phyloP scores from a whole-genome alignment of 2,888 invertebrate genomes.

The Xylota segnis region DNA sequence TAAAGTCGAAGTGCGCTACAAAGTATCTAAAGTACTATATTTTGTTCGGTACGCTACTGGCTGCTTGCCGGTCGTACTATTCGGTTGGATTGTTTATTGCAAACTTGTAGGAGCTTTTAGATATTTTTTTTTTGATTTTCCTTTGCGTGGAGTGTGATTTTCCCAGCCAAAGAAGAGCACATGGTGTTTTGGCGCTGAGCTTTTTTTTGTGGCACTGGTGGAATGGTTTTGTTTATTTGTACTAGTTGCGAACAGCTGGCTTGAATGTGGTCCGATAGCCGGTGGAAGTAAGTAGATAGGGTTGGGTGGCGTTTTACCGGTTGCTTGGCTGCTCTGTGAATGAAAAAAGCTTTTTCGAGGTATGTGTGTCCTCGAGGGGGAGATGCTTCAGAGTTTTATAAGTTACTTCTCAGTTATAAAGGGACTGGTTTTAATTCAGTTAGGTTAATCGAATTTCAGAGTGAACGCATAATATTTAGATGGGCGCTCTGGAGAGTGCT shows the following conservation, averaged over 20 bases:
- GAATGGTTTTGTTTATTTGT: constrained; percentile 26
- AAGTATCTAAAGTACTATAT: constrained; percentile 48
- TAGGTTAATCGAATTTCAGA: neutral
- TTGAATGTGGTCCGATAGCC: neutral
- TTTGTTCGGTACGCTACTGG: constrained; percentile 31
- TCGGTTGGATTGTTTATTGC: constrained; percentile 59
- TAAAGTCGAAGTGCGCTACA: constrained; percentile 58
- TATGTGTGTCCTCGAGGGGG: neutral
- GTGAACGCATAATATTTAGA: neutral
- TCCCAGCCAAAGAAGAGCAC: constrained; percentile 35
- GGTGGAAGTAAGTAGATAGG: neutral
- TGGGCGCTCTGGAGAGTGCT: neutral
- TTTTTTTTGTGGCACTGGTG: neutral
- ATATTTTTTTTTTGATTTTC: no score
- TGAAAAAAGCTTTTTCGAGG: constrained; percentile 35
- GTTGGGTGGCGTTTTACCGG: neutral
- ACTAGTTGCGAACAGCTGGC: constrained; percentile 14
- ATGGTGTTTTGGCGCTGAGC: constrained; percentile 53
- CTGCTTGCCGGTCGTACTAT: constrained; percentile 31
- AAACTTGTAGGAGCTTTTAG: constrained; percentile 62
- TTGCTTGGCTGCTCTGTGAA: constrained; percentile 11
- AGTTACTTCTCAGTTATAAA: constrained; percentile 28
- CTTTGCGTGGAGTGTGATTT: constrained; percentile 37
- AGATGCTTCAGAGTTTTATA: neutral
- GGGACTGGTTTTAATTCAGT: neutral